These are phyloP conservation scores for Pocota personata DNA, from an alignment of 2,888 invertebrate genomes.

Conservation along the genomic window DNA sequence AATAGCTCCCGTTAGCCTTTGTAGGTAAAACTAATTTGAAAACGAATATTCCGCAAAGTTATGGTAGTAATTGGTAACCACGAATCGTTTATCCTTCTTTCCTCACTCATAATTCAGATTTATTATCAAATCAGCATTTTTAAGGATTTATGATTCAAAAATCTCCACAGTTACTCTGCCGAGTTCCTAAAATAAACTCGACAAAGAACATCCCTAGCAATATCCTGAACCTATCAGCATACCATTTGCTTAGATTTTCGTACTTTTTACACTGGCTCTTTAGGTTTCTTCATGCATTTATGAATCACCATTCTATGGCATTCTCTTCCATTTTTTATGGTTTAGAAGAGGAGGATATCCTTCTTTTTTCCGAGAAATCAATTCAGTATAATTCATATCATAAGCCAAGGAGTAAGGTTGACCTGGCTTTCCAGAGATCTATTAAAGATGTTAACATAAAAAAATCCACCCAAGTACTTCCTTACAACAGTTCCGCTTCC, in stretches of 20 bases:
- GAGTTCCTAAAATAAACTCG: background rate
- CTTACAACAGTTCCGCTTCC: background rate
- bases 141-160: background rate
- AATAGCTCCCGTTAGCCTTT: too few relatives aligned
- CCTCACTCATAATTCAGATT: background rate
- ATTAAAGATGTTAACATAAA: background rate
- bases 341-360: conserved; percentile 18
- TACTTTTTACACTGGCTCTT: background rate
- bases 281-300: background rate
- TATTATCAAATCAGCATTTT: background rate
- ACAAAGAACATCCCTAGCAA: background rate
- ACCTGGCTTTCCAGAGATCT: conserved; percentile 20
- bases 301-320: background rate
- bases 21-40: too few relatives aligned
- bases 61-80: background rate
- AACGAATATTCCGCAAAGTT: background rate
- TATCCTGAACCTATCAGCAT: background rate
- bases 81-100: background rate
- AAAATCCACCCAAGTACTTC: conserved; percentile 8
- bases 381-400: conserved; percentile 41
- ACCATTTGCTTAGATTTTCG: background rate
- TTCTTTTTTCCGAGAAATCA: conserved; percentile 41
- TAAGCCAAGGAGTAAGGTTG: conserved; percentile 35
- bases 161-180: background rate
- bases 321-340: background rate